Evolutionary conservation across 2,113 vertebrate genomes (phyloP).

Genomic region (Suricata suricatta): DNA sequence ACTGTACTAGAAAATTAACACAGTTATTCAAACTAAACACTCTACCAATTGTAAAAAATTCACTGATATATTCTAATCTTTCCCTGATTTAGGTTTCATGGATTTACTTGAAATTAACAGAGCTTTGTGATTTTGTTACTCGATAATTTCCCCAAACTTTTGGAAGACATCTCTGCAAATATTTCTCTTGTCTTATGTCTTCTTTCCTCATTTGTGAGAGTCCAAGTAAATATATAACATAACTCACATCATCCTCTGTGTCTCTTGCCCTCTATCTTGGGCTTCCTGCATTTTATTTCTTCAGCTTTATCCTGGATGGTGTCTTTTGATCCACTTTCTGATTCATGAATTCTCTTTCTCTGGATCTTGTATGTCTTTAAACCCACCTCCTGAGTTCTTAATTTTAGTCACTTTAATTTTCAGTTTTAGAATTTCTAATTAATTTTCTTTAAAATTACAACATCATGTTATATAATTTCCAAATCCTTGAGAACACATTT

Average conservation of each 20-base stretch:
- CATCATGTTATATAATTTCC: not conserved
- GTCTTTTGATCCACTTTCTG: not conserved
- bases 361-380: not conserved
- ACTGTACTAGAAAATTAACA: not conserved
- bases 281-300: not conserved
- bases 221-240: not conserved
- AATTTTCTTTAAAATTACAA: not conserved
- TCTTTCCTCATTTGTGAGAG: not conserved
- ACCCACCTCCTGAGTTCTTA: not conserved
- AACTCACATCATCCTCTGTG: not conserved
- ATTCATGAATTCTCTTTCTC: not conserved
- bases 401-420: not conserved
- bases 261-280: not conserved
- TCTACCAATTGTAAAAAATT: not conserved
- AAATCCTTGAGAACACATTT: not conserved
- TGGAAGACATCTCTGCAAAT: not conserved
- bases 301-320: not conserved
- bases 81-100: not conserved
- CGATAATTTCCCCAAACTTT: not conserved
- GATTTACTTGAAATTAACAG: not conserved
- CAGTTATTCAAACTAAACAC: not conserved
- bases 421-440: not conserved
- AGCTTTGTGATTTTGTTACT: not conserved
- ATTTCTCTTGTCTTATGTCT: not conserved
- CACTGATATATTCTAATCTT: not conserved